Evolutionary conservation across 2,797 vertebrate species (phyloP).

Genomic region (Ispidina lecontei): DNA sequence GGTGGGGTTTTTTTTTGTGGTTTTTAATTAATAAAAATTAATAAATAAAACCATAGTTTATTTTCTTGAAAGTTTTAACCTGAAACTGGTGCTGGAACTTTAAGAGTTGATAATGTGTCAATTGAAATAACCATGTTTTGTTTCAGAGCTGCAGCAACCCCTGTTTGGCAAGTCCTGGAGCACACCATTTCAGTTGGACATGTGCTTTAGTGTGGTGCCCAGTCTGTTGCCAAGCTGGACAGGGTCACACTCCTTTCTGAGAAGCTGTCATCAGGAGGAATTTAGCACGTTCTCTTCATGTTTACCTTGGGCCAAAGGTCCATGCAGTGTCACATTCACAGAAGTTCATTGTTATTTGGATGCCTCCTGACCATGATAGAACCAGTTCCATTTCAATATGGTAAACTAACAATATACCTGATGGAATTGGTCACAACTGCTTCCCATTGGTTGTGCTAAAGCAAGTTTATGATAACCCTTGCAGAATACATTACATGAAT

Average conservation of each 20-base stretch:
- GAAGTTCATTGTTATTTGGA: neutral
- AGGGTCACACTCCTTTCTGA: neutral
- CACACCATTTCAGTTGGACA: fast-evolving
- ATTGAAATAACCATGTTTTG: neutral
- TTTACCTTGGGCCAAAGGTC: neutral
- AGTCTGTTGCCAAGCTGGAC: neutral
- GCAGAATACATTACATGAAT: neutral
- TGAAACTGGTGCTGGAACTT: neutral
- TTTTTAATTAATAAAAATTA: neutral
- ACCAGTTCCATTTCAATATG: neutral
- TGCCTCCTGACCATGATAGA: neutral
- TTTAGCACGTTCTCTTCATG: neutral
- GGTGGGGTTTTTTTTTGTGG: too few species aligned
- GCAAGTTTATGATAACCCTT: neutral
- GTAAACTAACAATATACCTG: neutral
- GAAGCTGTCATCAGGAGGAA: neutral
- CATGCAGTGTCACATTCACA: neutral
- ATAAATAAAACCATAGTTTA: neutral
- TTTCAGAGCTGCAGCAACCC: neutral
- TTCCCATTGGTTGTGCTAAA: neutral
- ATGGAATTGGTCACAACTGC: neutral
- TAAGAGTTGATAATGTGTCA: neutral
- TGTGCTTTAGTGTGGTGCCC: neutral
- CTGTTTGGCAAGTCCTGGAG: neutral
- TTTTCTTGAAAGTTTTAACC: neutral